Percentiles rank a stretch among this genome's conserved stretches.
phyloP scores from a whole-genome alignment of 2,888 invertebrate species.

The Cepaea hortensis region DNA sequence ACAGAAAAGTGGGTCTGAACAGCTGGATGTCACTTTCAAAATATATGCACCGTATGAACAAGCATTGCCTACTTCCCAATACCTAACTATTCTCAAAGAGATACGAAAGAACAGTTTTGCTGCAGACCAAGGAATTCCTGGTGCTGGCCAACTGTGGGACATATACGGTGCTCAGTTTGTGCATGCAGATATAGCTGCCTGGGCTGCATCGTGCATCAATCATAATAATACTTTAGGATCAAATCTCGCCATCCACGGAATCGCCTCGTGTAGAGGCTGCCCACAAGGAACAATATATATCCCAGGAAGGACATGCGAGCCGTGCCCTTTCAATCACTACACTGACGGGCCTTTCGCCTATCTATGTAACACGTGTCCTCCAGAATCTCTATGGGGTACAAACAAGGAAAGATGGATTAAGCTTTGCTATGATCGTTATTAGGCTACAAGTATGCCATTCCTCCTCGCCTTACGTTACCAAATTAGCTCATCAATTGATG shows the following conservation, averaged over 20 bases:
- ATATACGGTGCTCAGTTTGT: neutral
- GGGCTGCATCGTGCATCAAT: slow-evolving; percentile 1
- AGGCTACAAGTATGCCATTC: neutral
- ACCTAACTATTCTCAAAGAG: neutral
- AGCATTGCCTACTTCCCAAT: neutral
- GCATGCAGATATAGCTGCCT: neutral
- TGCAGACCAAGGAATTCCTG: neutral
- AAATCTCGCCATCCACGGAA: slow-evolving; percentile 5
- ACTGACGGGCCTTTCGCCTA: neutral
- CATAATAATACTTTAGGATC: neutral
- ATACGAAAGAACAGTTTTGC: neutral
- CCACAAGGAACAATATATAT: neutral
- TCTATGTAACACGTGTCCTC: neutral
- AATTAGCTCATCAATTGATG: too few relatives aligned
- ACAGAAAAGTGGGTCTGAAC: neutral
- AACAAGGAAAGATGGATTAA: neutral
- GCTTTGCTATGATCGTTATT: neutral
- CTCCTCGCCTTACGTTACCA: too few relatives aligned
- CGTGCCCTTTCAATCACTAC: slow-evolving; percentile 7
- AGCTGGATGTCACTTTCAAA: neutral
- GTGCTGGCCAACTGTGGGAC: neutral
- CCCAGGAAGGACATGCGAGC: neutral
- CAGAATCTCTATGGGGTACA: neutral
- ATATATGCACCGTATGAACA: neutral
- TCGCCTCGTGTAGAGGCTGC: slow-evolving; percentile 27